Base-by-base conservation (phyloP, 2,113 vertebrate species). In the Notarius quadriscutis region DNA sequence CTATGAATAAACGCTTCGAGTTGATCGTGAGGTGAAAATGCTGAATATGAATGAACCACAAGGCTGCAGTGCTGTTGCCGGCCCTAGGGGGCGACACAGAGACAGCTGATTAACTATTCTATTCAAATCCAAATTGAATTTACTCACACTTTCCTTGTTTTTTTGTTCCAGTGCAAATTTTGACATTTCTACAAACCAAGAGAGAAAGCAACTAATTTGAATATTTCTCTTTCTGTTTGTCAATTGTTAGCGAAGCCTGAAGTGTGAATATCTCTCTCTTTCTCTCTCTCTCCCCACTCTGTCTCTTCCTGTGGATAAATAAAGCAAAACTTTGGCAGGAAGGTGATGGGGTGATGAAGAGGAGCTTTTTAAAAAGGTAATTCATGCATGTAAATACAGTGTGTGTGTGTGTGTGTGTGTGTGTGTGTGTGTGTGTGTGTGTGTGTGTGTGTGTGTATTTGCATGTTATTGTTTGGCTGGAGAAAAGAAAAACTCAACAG, bases 91-190 rank as follows among this genome's bases (percentile, higher is more conserved):
- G 93, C 90, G 91, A 91, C 91, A 93, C 87, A 62, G 20, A 93
- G 92, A 92, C 90, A 89, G 86, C 88, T 93, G 89, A 93, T 93
- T 93, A 93, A 85, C 88, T 90, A 91, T 91, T 94, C 92, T 90
- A 87, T 87, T 92, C 89, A 93, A 87, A 83, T 85, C 92, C 80
- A 92, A 92, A 92, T 89, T 92, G 88, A 93, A 93, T 91, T 92
- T 90, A 89, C 22, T 22, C 22, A 60, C 27, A 14, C 69, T 83
- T 84, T 50, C 69, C 34, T 87, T 60, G 53, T 75, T 80, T 81
- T 78, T 94, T 94, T 95, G 94, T 95, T 94, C 90, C 90, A 90
- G 93, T 95, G 94, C 93, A 95, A 95, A 96, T 95, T 93, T 87
- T 95, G 94, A 95, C 95, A 94, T 95, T 96, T 95, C 83, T 92